Percentiles rank a stretch among this genome's conserved stretches.
These are phyloP conservation scores for Eulemur mongoz DNA, from an alignment of 2,797 vertebrate species.

Conservation along the genomic window DNA sequence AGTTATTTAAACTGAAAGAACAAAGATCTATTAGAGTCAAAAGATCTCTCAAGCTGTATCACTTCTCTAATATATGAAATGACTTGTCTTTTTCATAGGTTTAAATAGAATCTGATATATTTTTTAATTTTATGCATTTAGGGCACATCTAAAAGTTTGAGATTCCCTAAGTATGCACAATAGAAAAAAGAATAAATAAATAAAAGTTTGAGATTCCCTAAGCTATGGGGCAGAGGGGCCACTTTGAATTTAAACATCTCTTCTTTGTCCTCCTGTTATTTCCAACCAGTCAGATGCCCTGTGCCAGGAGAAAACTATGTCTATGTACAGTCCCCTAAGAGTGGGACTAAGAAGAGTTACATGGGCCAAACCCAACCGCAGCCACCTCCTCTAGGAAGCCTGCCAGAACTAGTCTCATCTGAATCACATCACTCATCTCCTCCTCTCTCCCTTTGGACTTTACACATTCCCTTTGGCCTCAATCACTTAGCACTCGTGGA, in stretches of 20 bases:
- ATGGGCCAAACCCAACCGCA: constrained; percentile 10
- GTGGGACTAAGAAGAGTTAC: neutral
- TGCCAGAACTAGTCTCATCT: constrained; percentile 56
- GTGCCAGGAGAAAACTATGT: neutral
- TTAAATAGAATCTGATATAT: neutral
- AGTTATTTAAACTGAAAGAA: constrained; percentile 46
- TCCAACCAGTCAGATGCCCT: neutral
- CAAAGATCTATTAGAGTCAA: neutral
- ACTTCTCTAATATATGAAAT: neutral
- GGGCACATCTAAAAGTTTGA: neutral
- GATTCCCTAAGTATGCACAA: neutral
- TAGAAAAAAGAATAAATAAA: neutral
- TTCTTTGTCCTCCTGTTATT: neutral
- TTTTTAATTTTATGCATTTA: neutral
- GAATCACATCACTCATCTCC: constrained; percentile 23
- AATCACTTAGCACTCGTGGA: constrained; percentile 44
- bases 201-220: neutral
- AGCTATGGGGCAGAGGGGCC: neutral
- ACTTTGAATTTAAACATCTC: neutral
- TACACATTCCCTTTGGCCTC: constrained; percentile 41
- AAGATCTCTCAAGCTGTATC: neutral
- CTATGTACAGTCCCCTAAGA: neutral
- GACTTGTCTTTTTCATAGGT: neutral
- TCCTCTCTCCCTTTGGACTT: neutral
- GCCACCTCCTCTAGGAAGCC: constrained; percentile 56